phyloP scores from a whole-genome alignment of 2,888 invertebrate species.

The Lasioglossum marginatum region DNA sequence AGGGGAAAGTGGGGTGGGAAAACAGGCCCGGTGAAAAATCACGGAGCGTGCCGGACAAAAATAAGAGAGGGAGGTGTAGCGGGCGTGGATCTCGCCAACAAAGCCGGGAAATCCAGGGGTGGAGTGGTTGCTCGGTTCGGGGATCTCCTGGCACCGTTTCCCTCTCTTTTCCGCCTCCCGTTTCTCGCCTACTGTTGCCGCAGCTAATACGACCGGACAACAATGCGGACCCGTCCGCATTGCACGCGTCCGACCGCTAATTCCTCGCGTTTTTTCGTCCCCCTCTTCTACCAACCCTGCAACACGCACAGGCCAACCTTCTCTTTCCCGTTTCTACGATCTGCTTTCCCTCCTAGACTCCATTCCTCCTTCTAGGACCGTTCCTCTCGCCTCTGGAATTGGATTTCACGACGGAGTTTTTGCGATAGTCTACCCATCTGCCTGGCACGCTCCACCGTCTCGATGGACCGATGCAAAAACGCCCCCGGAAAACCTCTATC shows the following conservation, averaged over 20 bases:
- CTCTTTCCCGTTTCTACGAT: conserved; percentile 19
- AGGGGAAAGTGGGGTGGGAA: not conserved
- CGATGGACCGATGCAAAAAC: not conserved
- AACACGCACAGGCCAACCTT: conserved; percentile 22
- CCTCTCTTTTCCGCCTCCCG: conserved; percentile 43
- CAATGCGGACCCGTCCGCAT: conserved; percentile 79
- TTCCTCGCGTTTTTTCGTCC: conserved; percentile 74
- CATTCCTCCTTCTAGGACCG: conserved; percentile 4
- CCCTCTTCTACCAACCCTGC: conserved; percentile 38
- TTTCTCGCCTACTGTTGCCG: conserved; percentile 70
- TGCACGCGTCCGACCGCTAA: conserved; percentile 83
- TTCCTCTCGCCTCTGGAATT: conserved; percentile 72
- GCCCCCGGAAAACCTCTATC: conserved; percentile 5
- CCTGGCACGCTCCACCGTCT: conserved; percentile 39
- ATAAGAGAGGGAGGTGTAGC: conserved; percentile 32
- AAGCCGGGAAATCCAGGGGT: conserved; percentile 63
- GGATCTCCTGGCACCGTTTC: conserved; percentile 50
- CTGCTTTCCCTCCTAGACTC: conserved; percentile 19
- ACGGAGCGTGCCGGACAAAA: conserved; percentile 29
- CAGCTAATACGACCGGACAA: conserved; percentile 81
- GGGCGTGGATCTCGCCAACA: conserved; percentile 48
- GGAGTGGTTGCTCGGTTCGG: conserved; percentile 37
- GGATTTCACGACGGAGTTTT: conserved; percentile 77
- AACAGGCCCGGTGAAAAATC: conserved; percentile 13
- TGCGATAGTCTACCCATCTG: conserved; percentile 62